A percentile compares a stretch with the other conserved stretches of the same genome.
Evolutionary conservation across 2,797 vertebrate species (phyloP).

Genomic region (Gymnoscopelus microlampas): DNA sequence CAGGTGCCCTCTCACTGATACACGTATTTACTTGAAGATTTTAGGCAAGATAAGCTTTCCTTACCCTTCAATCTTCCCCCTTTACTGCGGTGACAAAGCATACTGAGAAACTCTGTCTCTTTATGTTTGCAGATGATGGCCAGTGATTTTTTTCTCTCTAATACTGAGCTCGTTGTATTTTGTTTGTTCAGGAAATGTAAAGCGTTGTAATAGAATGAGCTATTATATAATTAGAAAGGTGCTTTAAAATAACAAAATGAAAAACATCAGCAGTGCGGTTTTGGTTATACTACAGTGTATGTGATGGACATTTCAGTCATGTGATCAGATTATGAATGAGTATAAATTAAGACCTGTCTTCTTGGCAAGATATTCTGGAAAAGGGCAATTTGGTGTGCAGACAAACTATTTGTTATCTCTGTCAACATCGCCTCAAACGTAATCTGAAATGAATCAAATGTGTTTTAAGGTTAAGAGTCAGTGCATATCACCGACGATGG

Average conservation of each 20-base stretch:
- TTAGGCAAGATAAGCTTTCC: slow-evolving; percentile 43
- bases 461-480: slow-evolving; percentile 19
- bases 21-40: slow-evolving; percentile 48
- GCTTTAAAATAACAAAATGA: too few relatives aligned
- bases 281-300: too few relatives aligned
- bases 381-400: slow-evolving; percentile 1
- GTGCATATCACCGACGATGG: slow-evolving; percentile 5
- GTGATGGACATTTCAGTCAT: too few relatives aligned
- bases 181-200: too few relatives aligned
- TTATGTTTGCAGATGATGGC: not conserved
- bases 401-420: slow-evolving; percentile 15
- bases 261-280: too few relatives aligned
- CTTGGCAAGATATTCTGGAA: not conserved
- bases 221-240: too few relatives aligned
- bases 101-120: not conserved
- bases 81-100: slow-evolving; percentile 34
- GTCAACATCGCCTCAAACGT: slow-evolving; percentile 7
- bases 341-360: not conserved
- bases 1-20: slow-evolving; percentile 30
- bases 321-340: not conserved
- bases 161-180: too few relatives aligned
- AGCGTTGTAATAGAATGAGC: too few relatives aligned
- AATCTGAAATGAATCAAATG: slow-evolving; percentile 13
- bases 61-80: slow-evolving; percentile 22
- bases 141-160: too few relatives aligned